Evolutionary conservation across 2,797 vertebrate species (phyloP).

Genomic region (Cyclopterus lumpus): DNA sequence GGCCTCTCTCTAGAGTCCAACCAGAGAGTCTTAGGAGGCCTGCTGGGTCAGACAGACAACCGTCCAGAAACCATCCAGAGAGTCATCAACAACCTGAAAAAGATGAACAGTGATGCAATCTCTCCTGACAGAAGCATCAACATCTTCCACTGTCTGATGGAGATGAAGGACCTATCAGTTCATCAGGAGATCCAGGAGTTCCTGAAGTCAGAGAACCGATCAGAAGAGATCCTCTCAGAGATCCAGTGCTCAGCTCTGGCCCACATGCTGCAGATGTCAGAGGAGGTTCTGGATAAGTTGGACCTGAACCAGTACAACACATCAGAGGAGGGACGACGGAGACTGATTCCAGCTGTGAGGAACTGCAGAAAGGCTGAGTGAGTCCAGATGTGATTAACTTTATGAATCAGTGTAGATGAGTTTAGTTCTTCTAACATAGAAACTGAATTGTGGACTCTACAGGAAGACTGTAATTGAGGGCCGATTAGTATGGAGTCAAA

Average conservation of each 20-base stretch:
- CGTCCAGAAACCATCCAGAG: neutral
- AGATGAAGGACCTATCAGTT: neutral
- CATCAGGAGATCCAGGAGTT: neutral
- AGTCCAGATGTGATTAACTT: constrained; percentile 14
- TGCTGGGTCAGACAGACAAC: neutral
- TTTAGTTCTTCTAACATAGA: no score
- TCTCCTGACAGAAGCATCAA: constrained; percentile 1
- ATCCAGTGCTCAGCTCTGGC: neutral
- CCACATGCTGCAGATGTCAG: no score
- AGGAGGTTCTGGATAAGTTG: no score
- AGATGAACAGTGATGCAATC: neutral
- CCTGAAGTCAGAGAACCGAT: neutral
- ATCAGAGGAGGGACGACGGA: constrained; percentile 19
- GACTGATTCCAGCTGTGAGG: constrained; percentile 12
- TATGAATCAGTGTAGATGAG: no score
- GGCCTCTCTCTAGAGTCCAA: neutral
- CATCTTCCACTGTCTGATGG: neutral
- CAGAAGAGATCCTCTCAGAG: neutral
- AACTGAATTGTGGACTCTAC: no score
- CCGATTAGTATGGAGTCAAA: no score
- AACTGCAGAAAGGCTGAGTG: constrained; percentile 41
- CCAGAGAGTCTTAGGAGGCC: neutral
- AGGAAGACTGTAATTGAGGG: no score
- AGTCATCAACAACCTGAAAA: neutral
- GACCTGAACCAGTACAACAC: constrained; percentile 23